Base-by-base conservation (phyloP, 2,797 vertebrate genomes). In the Tauraco hartlaubi region DNA sequence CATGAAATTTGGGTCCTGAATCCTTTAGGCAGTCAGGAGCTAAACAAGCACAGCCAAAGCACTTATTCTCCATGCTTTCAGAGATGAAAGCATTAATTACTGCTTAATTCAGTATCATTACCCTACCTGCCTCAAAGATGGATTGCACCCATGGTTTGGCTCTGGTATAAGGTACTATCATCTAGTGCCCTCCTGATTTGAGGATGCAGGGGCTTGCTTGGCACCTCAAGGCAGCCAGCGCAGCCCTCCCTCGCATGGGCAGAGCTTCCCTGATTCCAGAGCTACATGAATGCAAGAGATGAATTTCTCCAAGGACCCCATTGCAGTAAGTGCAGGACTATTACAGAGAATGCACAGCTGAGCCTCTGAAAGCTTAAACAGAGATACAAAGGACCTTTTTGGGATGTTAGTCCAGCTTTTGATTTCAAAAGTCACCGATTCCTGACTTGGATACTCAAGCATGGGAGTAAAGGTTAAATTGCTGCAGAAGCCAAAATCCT, bases 361-460 rank as follows among this genome's bases (percentile, higher is more conserved):
- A 61, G 19, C 82, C 16, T 64, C 29, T 71, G 49, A n/a, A 93
- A 92, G 19, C 37, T 93, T 64, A 73, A 82, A 77, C 15, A 77
- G 59, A 71, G 44, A 51, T 39, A 33, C 8, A 46, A 58, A 66
- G 18, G 37, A 79, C 49, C 7, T 71, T 94, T 85, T 44, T 18
- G 55, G 48, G 37, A 58, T 35, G 35, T 68, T 90, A 64, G 54
- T 63, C 39, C 28, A 69, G 31, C 28, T 59, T 94, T 92, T 78
- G 20, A 76, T 87, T 90, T 88, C 90, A 66, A 86, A 94, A 91
- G 61, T 74, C 31, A 64, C 29, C 15, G 23, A 55, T 84, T 95
- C 37, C 46, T 86, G 54, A 85, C 56, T 67, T 91, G 52, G 37
- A 75, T 91, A 46, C 26, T 91, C 37, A 80, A 91, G 35, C 35